Percentiles rank a stretch among this genome's conserved stretches.
Conservation (phyloP, 2,797 vertebrate species). For the Xerus rutilus region DNA sequence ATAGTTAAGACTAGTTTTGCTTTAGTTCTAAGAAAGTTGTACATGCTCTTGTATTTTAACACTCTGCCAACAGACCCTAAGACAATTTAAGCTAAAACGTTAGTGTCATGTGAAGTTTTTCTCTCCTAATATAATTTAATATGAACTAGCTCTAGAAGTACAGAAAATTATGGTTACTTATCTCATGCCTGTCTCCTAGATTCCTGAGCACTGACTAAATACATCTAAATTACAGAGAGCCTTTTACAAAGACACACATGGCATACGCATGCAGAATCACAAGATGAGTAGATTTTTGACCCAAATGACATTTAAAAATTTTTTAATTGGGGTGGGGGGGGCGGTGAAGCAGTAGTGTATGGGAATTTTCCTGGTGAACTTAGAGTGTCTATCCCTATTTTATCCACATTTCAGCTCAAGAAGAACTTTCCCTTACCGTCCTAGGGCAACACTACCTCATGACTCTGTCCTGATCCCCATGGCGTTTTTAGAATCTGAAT, state of each 20-base stretch:
- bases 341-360: background rate
- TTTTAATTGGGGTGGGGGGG: background rate
- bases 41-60: background rate
- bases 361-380: background rate
- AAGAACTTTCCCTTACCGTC: background rate
- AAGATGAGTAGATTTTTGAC: background rate
- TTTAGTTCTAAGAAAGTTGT: background rate
- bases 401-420: background rate
- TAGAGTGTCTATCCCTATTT: background rate
- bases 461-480: background rate
- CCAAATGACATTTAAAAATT: background rate
- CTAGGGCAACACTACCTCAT: background rate
- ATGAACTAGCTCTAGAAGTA: background rate
- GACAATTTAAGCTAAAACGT: background rate
- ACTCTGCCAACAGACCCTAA: background rate
- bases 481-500: background rate
- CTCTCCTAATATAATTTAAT: slow-evolving; percentile 36
- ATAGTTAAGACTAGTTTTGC: background rate
- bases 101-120: background rate
- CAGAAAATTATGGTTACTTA: background rate
- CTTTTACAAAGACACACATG: background rate
- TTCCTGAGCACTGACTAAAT: slow-evolving; percentile 47
- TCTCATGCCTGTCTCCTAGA: background rate
- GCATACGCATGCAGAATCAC: background rate
- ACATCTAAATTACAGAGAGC: background rate